Base-by-base conservation (phyloP, 2,113 vertebrate species). In the Uria lomvia region DNA sequence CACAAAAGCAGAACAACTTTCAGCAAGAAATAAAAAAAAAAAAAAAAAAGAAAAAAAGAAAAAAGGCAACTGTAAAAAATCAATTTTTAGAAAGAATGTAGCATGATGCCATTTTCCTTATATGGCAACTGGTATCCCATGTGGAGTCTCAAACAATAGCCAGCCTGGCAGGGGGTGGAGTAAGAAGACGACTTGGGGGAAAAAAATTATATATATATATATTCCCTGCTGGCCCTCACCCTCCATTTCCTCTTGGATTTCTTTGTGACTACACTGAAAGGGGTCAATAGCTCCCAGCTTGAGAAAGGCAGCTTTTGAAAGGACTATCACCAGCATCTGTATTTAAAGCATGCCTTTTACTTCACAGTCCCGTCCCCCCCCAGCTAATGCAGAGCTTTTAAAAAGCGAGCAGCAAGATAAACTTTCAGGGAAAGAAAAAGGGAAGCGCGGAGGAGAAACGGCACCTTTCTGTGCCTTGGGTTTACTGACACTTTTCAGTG, bases 241-340 rank as follows among this genome's bases (percentile, higher is more conserved):
- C 82, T 90, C 85, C 63, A 80, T 90, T 93, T 96, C 88, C 86
- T 83, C 78, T 80, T 62, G 93, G 82, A 86, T 93, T 91, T 94
- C 93, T 95, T 94, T 95, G 92, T 94, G 92, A 62, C 38, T 92
- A 55, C 82, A 83, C 58, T 96, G 82, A 92, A 94, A 96, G 86
- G 67, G 96, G 92, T 97, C 97, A 96, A 92, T 91, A 93, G 80
- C 88, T 97, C 83, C 68, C 91, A 95, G 91, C 83, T 92, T 86
- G 92, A 95, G 91, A 91, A 94, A 92, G 53, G 73, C 73, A 91
- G 60, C 72, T 96, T 95, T 78, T 94, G 70, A 97, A 94, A 92
- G 86, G 88, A 50, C 73, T 60, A 94, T 90, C 94, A 74, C 75
- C 56, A 87, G 86, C 68, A 91, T 72, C 92, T 74, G 32, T 71